These are phyloP conservation scores for Nemopilema nomurai DNA, from an alignment of 30 jellyfish, hydroid and myxozoan species.

Conservation along the genomic window DNA sequence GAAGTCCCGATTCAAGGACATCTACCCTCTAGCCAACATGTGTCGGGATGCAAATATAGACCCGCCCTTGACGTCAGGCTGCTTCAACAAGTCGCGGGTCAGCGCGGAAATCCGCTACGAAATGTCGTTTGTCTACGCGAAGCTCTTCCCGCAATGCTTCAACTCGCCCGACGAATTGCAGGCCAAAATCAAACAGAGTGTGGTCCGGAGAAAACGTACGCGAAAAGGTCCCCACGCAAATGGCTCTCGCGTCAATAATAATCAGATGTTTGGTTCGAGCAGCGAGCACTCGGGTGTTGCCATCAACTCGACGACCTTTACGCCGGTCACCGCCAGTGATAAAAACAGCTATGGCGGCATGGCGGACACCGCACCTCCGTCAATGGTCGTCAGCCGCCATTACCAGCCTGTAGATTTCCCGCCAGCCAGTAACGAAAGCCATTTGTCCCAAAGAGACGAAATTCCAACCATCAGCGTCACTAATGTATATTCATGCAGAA, in stretches of 20 bases:
- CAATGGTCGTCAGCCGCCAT: conserved; percentile 1
- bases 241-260: conserved; percentile 7
- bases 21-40: conserved; percentile 47
- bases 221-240: background rate
- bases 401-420: background rate
- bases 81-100: conserved; percentile 56
- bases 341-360: background rate
- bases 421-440: background rate
- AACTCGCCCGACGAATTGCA: conserved; percentile 4
- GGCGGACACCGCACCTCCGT: conserved; percentile 2
- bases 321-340: background rate
- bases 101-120: conserved; percentile 66
- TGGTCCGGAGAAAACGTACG: conserved; percentile 13
- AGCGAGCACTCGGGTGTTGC: background rate
- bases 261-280: background rate
- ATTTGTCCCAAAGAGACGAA: conserved; percentile 2
- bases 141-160: conserved; percentile 51
- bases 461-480: conserved; percentile 28
- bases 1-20: conserved; percentile 49
- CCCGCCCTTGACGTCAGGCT: conserved; percentile 51
- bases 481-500: conserved; percentile 13
- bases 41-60: conserved; percentile 56
- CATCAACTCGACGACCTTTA: background rate
- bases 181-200: conserved; percentile 1
- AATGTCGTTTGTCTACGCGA: conserved; percentile 52